Evolutionary conservation across 2,888 invertebrate species (phyloP).

Genomic region (Heliconius charithonia): DNA sequence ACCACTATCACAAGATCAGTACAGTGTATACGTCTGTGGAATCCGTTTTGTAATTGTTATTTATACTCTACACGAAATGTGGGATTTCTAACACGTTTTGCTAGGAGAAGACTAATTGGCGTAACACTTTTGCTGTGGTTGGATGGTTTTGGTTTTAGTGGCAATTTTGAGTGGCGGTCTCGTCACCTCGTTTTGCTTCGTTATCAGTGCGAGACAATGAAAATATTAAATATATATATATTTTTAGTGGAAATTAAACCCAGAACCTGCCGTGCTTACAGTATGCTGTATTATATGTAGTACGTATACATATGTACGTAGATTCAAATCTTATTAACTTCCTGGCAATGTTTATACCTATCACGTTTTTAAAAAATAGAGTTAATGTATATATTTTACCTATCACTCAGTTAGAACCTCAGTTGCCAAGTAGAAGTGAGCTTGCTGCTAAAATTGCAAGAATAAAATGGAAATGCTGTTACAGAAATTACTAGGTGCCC

Average conservation of each 20-base stretch:
- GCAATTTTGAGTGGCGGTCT: too few relatives aligned
- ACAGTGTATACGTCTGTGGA: slow-evolving; percentile 35
- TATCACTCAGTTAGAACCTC: neutral
- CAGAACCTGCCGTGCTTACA: too few relatives aligned
- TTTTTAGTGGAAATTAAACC: too few relatives aligned
- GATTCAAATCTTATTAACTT: neutral
- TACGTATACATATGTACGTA: neutral
- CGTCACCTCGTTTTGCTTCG: too few relatives aligned
- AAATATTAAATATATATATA: too few relatives aligned
- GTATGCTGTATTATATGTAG: too few relatives aligned
- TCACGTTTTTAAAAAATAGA: neutral
- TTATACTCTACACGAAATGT: slow-evolving; percentile 30
- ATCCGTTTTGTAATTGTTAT: slow-evolving; percentile 44
- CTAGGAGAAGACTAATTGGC: slow-evolving; percentile 17
- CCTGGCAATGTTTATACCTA: neutral
- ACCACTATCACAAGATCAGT: slow-evolving; percentile 42
- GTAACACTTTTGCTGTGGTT: slow-evolving; percentile 26
- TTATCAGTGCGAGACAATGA: too few relatives aligned
- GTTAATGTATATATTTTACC: neutral
- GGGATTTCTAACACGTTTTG: slow-evolving; percentile 34
- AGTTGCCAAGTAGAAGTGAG: neutral
- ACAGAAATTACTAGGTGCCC: neutral
- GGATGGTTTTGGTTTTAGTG: neutral
- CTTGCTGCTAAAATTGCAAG: neutral
- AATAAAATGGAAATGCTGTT: neutral